Base-by-base conservation (phyloP, 2,888 invertebrate species). In the Cheilosia urbana region DNA sequence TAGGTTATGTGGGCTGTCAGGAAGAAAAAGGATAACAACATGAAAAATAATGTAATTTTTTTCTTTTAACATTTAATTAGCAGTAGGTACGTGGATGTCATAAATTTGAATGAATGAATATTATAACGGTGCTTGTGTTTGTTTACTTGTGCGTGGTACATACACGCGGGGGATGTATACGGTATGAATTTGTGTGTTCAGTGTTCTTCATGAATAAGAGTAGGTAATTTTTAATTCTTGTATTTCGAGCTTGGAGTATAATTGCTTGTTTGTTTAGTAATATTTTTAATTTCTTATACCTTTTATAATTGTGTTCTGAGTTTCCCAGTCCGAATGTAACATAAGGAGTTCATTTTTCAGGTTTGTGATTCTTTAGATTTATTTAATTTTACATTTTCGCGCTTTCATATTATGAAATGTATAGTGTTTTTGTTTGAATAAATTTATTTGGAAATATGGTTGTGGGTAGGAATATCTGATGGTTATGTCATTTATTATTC, bases 21-120 rank as follows among this genome's bases (percentile, higher is more conserved):
- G 19, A 71, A 30, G 71, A 60, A 72, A 76, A 82, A 77, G 77
- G 82, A 77, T 82, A 71, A 51, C 58, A 71, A 55, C 42, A 65
- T 45, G 51, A 40, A 45, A 68, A 76, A 71, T 57, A 58, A 72
- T 65, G 53, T 66, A 24, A 37, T 58, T 37, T 30, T 24, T 21
- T 27, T 65, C 37, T 45, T 27, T 21, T n/a, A 13, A 57, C 13
- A 53, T 30, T 11, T 24, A 24, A 60, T 19, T 34, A 30, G 27
- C 15, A 1, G 27, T 57, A n/a, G 4, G 51, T 19, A 60, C 24
- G 65, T 42, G 37, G 57, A 53, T 65, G 47, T 45, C 30, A 37
- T 34, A 68, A 83, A 55, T 66, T 60, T 66, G 47, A 66, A 66
- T 60, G 62, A 69, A 63, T 24, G 42, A 63, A 77, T 49, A 49